Evolutionary conservation across 2,797 vertebrate genomes (phyloP), one percentile per base, ranked within the genome.

Genomic region (Pelodytes ibericus): DNA sequence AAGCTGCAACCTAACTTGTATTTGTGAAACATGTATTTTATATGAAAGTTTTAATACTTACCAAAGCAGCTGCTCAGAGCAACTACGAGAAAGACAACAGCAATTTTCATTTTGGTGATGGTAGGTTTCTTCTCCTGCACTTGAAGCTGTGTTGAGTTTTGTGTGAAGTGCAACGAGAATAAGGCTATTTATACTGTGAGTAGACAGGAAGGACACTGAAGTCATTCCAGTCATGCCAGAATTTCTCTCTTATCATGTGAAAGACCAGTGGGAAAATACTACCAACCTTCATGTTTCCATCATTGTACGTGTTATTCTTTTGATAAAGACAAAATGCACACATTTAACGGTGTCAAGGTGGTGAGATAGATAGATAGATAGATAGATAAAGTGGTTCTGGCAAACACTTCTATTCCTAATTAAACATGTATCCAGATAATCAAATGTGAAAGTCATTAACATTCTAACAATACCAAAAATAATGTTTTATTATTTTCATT

Each of bases 31-130:
- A 44, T 9, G 10, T 44, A 44, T 44, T 44, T 10, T 13, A n/a
- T n/a, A 44, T 13, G 13, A 44, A 44, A 44, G 41, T 22, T 6
- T 33, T 20, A 69, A 64, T 44, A 27, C 76, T 73, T 61, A 79
- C 76, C 71, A 62, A 68, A 79, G 30, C 44, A 73, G 71, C 69
- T 68, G 57, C 41, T 56, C 11, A 79, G 49, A 44, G 63, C 76
- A 25, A 57, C 63, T 27, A 79, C 11, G 26, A 79, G 20, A 68
- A 79, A 79, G 10, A 79, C 71, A 53, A 79, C 58, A 41, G 76
- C 70, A 29, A 79, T 57, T 72, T 73, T 79, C 76, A 79, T 79
- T 68, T 66, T 79, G 44, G 5, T 62, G 70, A 30, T 73, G 57
- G 30, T 25, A 56, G 36, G n/a, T 41, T 69, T 1, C 49, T 53